phyloP scores from a whole-genome alignment of 2,888 invertebrate genomes.

The Proisotoma minuta region DNA sequence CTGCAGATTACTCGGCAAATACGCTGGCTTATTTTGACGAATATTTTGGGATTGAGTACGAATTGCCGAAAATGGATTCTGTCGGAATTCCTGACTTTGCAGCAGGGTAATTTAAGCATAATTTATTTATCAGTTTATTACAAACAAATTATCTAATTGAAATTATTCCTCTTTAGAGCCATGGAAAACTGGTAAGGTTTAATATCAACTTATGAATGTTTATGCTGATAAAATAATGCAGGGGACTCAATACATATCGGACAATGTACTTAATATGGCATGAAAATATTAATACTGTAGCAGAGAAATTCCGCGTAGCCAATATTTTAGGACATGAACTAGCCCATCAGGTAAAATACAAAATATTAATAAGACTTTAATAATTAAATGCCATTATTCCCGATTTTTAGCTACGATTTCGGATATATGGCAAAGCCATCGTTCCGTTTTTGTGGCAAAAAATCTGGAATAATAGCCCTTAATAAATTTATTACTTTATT shows the following conservation, averaged over 20 bases:
- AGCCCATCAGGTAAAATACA: slow-evolving; percentile 17
- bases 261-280: slow-evolving; percentile 12
- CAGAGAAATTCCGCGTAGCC: slow-evolving; percentile 17
- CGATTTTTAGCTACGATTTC: too few relatives aligned
- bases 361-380: neutral
- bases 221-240: neutral
- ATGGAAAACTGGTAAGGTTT: slow-evolving; percentile 34
- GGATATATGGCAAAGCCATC: too few relatives aligned
- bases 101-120: too few relatives aligned
- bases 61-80: slow-evolving; percentile 22
- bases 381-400: neutral
- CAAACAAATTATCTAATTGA: too few relatives aligned
- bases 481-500: too few relatives aligned
- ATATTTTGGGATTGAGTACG: slow-evolving; percentile 18
- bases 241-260: slow-evolving; percentile 20
- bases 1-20: slow-evolving; percentile 25
- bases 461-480: too few relatives aligned
- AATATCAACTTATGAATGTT: neutral
- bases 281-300: slow-evolving; percentile 14
- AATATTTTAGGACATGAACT: slow-evolving; percentile 24
- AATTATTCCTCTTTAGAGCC: too few relatives aligned
- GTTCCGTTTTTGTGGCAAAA: too few relatives aligned
- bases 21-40: slow-evolving; percentile 27
- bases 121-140: too few relatives aligned
- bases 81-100: slow-evolving; percentile 13